Base-by-base conservation (phyloP, 2,797 vertebrate species). In the Alectoris magna region DNA sequence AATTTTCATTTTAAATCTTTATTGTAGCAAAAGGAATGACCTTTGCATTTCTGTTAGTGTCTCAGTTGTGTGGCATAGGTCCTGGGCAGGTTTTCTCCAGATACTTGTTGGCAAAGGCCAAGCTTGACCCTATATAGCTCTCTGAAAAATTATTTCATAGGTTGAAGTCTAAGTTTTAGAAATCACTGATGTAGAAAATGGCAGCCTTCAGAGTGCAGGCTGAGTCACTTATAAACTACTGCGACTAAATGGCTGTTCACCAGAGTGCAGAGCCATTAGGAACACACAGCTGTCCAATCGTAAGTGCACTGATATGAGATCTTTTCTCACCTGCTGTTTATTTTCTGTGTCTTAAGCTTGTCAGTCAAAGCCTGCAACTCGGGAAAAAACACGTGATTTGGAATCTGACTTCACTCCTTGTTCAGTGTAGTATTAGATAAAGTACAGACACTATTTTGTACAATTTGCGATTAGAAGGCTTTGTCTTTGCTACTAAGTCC, bases 181-280 rank as follows among this genome's bases (percentile, higher is more conserved):
- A 34, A 93, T 78, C 62, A 91, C 31, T 79, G 66, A 82, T 88
- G 60, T 91, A 97, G 80, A 97, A 97, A 95, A 36, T 76, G 90
- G 79, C 88, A 93, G 66, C 39, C 62, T 94, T 95, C 88, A 76
- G 58, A 38, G n/a, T 67, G 24, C 10, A 77, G 31, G 71, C 64
- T 34, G 56, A 95, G 56, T 91, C 70, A 79, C 49, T 82, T 84
- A 80, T 74, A 95, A 90, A 94, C 78, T 76, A 14, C 69, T 79
- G 31, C 39, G 84, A 58, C 63, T 90, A 94, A 96, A 92, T 71
- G 96, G 95, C 77, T 93, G 74, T 87, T 94, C 91, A 75, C 60
- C 59, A 81, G 84, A 29, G 34, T 78, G 73, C 21, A 91, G 96
- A 97, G 41, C 82, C 80, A 89, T 91, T 88, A 95, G 69, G 92